These are phyloP conservation scores for Euwallacea fornicatus DNA, from an alignment of 1,140 invertebrate genomes.

Conservation along the genomic window DNA sequence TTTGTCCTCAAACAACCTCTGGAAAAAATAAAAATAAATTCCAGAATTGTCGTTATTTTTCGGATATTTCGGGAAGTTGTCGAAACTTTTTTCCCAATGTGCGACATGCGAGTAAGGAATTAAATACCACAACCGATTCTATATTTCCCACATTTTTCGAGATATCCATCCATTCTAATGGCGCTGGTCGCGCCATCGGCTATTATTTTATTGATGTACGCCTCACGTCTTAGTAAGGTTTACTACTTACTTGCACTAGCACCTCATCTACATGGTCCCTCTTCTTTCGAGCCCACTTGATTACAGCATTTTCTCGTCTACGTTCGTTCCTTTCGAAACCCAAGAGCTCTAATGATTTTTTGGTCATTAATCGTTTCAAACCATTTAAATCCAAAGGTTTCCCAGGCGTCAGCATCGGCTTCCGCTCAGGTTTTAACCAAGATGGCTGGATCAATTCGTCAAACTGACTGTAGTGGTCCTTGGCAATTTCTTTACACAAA, in stretches of 20 bases:
- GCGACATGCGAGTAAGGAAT: no score
- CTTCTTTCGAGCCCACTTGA: slow-evolving; percentile 69
- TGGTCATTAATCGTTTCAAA: slow-evolving; percentile 58
- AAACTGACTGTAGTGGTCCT: slow-evolving; percentile 56
- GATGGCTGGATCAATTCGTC: slow-evolving; percentile 55
- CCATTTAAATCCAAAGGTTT: slow-evolving; percentile 54
- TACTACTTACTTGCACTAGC: slow-evolving; percentile 56
- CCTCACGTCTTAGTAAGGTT: no score
- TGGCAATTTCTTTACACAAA: slow-evolving; percentile 65
- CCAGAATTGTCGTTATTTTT: no score
- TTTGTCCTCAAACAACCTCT: no score
- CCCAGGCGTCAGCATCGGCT: slow-evolving; percentile 51
- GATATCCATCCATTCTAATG: no score
- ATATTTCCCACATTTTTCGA: no score
- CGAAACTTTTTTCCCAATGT: no score
- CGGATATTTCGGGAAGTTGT: no score
- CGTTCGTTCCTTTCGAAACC: slow-evolving; percentile 58
- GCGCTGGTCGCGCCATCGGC: no score
- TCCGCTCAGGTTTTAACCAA: slow-evolving; percentile 58
- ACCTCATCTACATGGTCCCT: slow-evolving; percentile 73
- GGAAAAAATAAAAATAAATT: no score
- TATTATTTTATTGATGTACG: no score
- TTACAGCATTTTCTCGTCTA: slow-evolving; percentile 61
- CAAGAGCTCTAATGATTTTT: slow-evolving; percentile 60
- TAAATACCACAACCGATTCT: no score